These are phyloP conservation scores for Calosoma granatense DNA, from an alignment of 1,140 invertebrate species.

Conservation along the genomic window DNA sequence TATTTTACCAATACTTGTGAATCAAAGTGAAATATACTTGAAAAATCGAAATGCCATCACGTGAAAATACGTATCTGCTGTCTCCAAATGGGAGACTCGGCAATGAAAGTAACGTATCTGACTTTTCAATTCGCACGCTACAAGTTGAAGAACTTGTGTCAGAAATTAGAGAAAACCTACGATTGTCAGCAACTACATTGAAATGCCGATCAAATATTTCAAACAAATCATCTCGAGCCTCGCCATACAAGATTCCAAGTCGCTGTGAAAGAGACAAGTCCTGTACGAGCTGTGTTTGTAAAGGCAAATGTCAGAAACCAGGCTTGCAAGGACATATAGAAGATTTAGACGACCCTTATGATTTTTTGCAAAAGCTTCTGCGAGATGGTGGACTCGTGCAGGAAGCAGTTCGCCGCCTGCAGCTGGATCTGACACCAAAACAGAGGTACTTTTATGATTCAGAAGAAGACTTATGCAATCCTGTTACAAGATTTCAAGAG, in stretches of 20 bases:
- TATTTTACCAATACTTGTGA: too few species aligned
- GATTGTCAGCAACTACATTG: conserved; percentile 38
- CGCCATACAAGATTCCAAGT: conserved; percentile 47
- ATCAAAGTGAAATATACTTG: background rate
- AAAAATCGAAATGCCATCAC: background rate
- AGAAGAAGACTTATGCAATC: conserved; percentile 36
- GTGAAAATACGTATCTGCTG: background rate
- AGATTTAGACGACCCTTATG: conserved; percentile 50
- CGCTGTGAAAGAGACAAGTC: conserved; percentile 33
- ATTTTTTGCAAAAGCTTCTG: conserved; percentile 51
- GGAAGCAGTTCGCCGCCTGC: conserved; percentile 56
- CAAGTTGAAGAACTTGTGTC: conserved; percentile 54
- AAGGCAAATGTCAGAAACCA: conserved; percentile 28
- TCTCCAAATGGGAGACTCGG: background rate
- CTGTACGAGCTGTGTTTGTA: conserved; percentile 32
- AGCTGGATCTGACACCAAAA: conserved; percentile 38
- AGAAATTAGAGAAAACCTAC: conserved; percentile 58
- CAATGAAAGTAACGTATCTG: conserved; percentile 7
- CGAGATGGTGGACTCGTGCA: conserved; percentile 57
- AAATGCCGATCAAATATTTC: conserved; percentile 29
- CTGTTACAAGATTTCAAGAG: too few species aligned
- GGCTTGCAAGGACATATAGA: conserved; percentile 27
- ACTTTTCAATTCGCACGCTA: conserved; percentile 26
- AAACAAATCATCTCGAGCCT: conserved; percentile 39
- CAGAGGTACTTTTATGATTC: conserved; percentile 41